phyloP scores from a whole-genome alignment of 1,140 invertebrate genomes.

The Arion vulgaris region DNA sequence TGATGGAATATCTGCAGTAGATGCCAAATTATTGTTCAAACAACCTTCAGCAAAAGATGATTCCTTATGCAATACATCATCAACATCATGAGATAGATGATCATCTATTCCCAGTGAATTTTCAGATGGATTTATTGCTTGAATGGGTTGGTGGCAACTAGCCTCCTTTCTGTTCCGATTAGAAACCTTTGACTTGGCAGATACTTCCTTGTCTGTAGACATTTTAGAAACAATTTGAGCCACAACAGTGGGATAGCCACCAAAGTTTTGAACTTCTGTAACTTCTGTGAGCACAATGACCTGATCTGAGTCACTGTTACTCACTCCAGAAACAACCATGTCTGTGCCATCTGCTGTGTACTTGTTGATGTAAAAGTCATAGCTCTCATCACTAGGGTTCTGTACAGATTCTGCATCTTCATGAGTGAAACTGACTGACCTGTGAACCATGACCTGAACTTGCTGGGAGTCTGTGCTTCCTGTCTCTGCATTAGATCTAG shows the following conservation, averaged over 20 bases:
- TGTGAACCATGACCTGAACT: slow-evolving; percentile 28
- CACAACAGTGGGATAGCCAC: slow-evolving; percentile 22
- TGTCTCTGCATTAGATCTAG: not conserved
- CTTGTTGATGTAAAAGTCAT: slow-evolving; percentile 24
- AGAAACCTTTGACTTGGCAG: not conserved
- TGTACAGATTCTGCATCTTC: slow-evolving; percentile 6
- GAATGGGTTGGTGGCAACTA: not conserved
- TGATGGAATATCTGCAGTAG: slow-evolving; percentile 6
- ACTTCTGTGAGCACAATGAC: not conserved
- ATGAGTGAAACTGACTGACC: slow-evolving; percentile 11
- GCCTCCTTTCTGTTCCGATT: not conserved
- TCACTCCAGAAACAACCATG: not conserved
- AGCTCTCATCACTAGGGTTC: not conserved
- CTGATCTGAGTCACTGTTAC: not conserved
- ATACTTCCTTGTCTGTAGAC: not conserved
- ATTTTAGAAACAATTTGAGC: slow-evolving; percentile 18
- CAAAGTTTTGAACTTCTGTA: not conserved
- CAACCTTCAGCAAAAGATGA: not conserved
- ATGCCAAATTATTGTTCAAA: not conserved
- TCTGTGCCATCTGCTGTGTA: slow-evolving; percentile 6
- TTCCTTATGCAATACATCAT: not conserved
- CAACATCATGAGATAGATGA: not conserved
- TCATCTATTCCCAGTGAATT: not conserved
- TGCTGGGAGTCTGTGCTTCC: not conserved
- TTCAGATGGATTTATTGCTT: not conserved